Percentiles rank a stretch among this genome's conserved stretches.
phyloP scores from a whole-genome alignment of 2,797 vertebrate genomes.

The Harpagifer antarcticus region DNA sequence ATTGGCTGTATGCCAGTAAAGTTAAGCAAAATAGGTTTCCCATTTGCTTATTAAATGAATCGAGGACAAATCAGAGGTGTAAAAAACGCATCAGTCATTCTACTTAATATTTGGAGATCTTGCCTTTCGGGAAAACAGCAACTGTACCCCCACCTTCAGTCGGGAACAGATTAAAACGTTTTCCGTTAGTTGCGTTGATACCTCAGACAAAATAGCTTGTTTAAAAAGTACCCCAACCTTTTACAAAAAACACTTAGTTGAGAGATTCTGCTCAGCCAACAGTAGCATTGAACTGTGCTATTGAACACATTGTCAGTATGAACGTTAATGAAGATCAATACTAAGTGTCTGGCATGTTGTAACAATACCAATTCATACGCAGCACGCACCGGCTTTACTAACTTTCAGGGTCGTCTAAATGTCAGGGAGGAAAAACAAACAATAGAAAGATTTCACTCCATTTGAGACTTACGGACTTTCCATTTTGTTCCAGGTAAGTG shows the following conservation, averaged over 20 bases:
- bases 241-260: not conserved
- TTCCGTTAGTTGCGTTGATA: too few species aligned
- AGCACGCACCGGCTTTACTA: not conserved
- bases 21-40: too few species aligned
- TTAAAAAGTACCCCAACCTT: not conserved
- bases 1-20: too few species aligned
- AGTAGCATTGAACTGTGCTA: not conserved
- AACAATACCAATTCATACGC: too few species aligned
- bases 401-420: not conserved
- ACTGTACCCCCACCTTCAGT: too few species aligned
- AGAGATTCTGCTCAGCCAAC: not conserved
- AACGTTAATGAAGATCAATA: not conserved
- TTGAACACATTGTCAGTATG: not conserved
- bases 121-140: too few species aligned
- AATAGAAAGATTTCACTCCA: not conserved
- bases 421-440: constrained; percentile 7
- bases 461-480: not conserved
- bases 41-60: too few species aligned
- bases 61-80: too few species aligned
- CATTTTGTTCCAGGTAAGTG: constrained; percentile 21
- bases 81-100: too few species aligned
- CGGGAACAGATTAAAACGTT: too few species aligned
- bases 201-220: too few species aligned
- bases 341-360: not conserved
- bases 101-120: too few species aligned